Evolutionary conservation across 2,888 invertebrate species (phyloP).

Genomic region (Podotricha telesiphe): DNA sequence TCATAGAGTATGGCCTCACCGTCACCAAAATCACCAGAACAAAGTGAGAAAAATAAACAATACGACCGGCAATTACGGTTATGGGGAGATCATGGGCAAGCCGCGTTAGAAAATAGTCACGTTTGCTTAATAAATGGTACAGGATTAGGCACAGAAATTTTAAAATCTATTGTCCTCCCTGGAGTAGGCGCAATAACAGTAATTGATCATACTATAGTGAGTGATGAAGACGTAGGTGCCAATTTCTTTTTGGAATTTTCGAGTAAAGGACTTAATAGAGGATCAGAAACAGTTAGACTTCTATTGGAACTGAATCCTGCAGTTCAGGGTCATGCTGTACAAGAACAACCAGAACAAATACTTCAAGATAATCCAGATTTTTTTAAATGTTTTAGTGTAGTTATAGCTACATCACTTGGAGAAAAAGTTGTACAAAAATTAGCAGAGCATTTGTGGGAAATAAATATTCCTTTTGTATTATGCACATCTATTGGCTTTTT

Average conservation of each 20-base stretch:
- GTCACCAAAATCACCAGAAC: slow-evolving; percentile 88
- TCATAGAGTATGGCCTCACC: slow-evolving; percentile 84
- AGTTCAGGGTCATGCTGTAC: slow-evolving; percentile 95
- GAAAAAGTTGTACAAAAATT: slow-evolving; percentile 90
- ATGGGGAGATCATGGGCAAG: slow-evolving; percentile 99
- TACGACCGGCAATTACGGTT: slow-evolving; percentile 94
- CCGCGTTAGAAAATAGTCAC: slow-evolving; percentile 92
- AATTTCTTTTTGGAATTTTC: slow-evolving; percentile 96
- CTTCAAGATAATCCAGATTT: slow-evolving; percentile 93
- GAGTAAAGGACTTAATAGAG: slow-evolving; percentile 92
- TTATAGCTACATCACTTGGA: slow-evolving; percentile 90
- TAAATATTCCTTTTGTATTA: slow-evolving; percentile 92
- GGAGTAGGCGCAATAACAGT: slow-evolving; percentile 97
- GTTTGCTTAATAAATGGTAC: slow-evolving; percentile 97
- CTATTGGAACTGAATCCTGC: slow-evolving; percentile 96
- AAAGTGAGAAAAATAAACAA: slow-evolving; percentile 89
- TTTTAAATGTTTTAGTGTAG: slow-evolving; percentile 93
- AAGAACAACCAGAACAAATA: slow-evolving; percentile 93
- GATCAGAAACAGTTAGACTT: slow-evolving; percentile 91
- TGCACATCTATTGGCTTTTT: slow-evolving; percentile 96
- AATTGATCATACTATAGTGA: slow-evolving; percentile 92
- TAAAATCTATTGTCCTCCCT: slow-evolving; percentile 97
- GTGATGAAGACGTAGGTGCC: slow-evolving; percentile 95
- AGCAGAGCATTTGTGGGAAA: slow-evolving; percentile 92
- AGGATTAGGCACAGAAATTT: slow-evolving; percentile 95